A percentile compares a stretch with the other conserved stretches of the same genome.
phyloP scores from a whole-genome alignment of 37 sponge, comb jelly and placozoan species.

The Chondrosia reniformis region DNA sequence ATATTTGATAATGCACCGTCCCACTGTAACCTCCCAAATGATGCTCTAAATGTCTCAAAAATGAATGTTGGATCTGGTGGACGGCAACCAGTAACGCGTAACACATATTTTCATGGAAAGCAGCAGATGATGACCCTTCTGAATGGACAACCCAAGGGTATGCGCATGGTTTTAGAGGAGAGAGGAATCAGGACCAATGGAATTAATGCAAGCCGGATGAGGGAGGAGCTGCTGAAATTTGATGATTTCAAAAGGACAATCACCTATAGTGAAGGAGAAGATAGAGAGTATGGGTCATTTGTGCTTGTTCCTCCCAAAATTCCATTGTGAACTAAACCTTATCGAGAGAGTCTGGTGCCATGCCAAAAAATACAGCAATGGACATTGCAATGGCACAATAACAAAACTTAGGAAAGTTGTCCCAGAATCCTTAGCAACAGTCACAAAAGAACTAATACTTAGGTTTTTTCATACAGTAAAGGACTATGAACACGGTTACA shows the following conservation, averaged over 20 bases:
- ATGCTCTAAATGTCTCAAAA: conserved; percentile 26
- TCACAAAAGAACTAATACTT: not conserved
- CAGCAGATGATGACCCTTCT: not conserved
- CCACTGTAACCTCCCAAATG: conserved; percentile 14
- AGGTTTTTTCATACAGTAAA: not conserved
- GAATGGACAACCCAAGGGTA: conserved; percentile 16
- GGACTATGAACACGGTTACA: not conserved
- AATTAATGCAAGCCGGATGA: conserved; percentile 40
- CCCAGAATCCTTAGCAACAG: conserved; percentile 14
- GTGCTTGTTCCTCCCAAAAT: conserved; percentile 38
- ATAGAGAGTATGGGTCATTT: not conserved
- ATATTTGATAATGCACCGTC: conserved; percentile 13
- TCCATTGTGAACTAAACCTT: conserved; percentile 50
- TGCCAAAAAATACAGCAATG: conserved; percentile 37
- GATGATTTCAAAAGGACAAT: conserved; percentile 29
- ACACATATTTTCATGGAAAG: conserved; percentile 37
- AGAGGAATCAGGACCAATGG: conserved; percentile 17
- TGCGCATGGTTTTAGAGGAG: conserved; percentile 29
- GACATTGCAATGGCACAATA: conserved; percentile 39
- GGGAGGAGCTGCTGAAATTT: conserved; percentile 17
- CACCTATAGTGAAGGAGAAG: conserved; percentile 9
- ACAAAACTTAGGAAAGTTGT: conserved; percentile 36
- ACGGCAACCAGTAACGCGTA: conserved; percentile 39
- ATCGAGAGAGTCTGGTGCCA: conserved; percentile 49
- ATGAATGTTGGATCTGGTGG: conserved; percentile 67